Evolutionary conservation across 2,113 vertebrate genomes (phyloP), one percentile per base, ranked within the genome.

Genomic region (Macquaria ambigua): DNA sequence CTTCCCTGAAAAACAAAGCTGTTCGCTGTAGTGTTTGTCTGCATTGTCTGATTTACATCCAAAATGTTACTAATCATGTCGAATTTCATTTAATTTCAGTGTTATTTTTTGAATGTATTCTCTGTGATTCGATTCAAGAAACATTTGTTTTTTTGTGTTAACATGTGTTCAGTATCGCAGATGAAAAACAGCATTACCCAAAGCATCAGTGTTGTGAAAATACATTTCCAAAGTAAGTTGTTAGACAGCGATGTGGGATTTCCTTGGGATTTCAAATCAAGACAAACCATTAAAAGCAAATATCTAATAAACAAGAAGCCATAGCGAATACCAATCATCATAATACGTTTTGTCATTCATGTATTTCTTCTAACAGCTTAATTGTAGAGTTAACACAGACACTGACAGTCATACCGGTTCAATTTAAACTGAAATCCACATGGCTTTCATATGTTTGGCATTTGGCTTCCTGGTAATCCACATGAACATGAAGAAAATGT

Each of bases 1-100:
- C 74, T 52, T 82, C 70, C 53, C 28, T 74, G 74, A 77, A 79
- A 89, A 84, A 83, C 76, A 85, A 87, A 62, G 86, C 80, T 74
- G 70, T 74, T 82, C 39, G 10, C 61, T 66, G 67, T 74, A 41
- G 70, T 69, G 73, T 70, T 59, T 34, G 15, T 61, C 66, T 86
- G 74, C 68, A 71, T 56, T 23, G 14, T 75, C 52, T 86, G 37
- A 48, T 84, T 73, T 69, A 46, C 43, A 72, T 68, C 56, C 71
- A 68, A 70, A 75, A 69, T 83, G 39, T 55, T 37, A 63, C 58
- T 66, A 74, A 78, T 74, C 64, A 52, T 39, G 46, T 56, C 58
- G 68, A 61, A 43, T 76, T 63, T 66, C 0, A 43, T 80, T 81
- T 23, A 18, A 67, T 73, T 73, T 75, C 20, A 50, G 12, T 48